Conservation (phyloP, 2,888 invertebrate genomes). For the Cephus runcator region DNA sequence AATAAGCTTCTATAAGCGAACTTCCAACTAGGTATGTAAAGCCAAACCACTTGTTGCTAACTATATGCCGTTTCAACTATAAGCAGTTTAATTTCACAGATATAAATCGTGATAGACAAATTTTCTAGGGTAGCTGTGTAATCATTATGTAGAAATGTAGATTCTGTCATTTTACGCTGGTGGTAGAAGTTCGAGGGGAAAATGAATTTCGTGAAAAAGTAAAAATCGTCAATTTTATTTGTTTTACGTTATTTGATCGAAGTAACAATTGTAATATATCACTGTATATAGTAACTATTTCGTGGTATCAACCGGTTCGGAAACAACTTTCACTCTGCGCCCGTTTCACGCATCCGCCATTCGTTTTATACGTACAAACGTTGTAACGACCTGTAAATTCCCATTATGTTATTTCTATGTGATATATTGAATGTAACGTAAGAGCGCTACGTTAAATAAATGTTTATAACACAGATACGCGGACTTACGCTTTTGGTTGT, state of each 20-base stretch:
- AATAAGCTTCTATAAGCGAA: background rate
- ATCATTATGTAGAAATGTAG: background rate
- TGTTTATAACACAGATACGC: background rate
- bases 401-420: background rate
- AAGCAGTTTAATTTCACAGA: background rate
- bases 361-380: background rate
- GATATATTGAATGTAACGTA: background rate
- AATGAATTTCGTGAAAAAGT: background rate
- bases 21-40: conserved; percentile 19
- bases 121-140: background rate
- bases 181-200: background rate
- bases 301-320: conserved; percentile 4
- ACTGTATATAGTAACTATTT: background rate
- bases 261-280: background rate
- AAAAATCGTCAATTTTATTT: background rate
- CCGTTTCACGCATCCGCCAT: conserved; percentile 4
- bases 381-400: background rate
- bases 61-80: conserved; percentile 5
- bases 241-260: background rate
- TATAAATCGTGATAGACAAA: background rate
- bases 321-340: conserved; percentile 8
- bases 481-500: background rate
- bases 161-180: background rate
- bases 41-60: conserved; percentile 36
- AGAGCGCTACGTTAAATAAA: background rate